A percentile compares a stretch with the other conserved stretches of the same genome.
Conservation (phyloP, 2,113 vertebrate genomes). For the Callipepla squamata region DNA sequence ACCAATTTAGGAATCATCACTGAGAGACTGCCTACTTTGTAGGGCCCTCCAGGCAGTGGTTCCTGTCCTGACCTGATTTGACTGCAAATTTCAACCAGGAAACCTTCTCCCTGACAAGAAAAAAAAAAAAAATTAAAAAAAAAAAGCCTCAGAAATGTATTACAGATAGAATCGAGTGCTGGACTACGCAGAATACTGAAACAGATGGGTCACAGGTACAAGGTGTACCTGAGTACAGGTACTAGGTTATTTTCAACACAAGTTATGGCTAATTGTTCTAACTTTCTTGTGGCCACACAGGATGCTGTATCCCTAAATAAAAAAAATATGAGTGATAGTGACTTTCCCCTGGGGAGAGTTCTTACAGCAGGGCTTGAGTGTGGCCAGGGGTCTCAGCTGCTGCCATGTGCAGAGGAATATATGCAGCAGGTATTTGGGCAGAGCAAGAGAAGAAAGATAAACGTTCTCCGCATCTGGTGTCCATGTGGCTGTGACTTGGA, state of each 20-base stretch:
- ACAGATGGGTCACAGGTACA: not conserved
- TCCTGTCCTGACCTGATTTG: not conserved
- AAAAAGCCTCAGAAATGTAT: not conserved
- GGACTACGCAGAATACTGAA: not conserved
- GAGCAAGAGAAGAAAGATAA: not conserved
- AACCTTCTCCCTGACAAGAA: not conserved
- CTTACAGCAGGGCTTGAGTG: not conserved
- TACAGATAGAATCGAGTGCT: not conserved
- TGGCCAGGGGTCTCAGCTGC: not conserved
- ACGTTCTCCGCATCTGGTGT: not conserved
- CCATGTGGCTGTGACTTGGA: not conserved
- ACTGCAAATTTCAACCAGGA: not conserved
- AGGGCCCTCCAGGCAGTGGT: not conserved
- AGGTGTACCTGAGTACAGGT: too few relatives aligned
- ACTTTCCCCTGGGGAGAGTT: not conserved
- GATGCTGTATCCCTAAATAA: not conserved
- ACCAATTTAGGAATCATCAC: constrained; percentile 9
- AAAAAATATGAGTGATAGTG: not conserved
- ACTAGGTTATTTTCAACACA: not conserved
- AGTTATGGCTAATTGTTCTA: not conserved
- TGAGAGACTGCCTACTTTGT: not conserved
- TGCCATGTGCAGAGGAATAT: fast-evolving
- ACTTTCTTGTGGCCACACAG: not conserved
- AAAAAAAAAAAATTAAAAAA: not conserved
- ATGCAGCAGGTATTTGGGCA: not conserved